Base-by-base conservation (phyloP, 2,113 vertebrate species). In the Galemys pyrenaicus region DNA sequence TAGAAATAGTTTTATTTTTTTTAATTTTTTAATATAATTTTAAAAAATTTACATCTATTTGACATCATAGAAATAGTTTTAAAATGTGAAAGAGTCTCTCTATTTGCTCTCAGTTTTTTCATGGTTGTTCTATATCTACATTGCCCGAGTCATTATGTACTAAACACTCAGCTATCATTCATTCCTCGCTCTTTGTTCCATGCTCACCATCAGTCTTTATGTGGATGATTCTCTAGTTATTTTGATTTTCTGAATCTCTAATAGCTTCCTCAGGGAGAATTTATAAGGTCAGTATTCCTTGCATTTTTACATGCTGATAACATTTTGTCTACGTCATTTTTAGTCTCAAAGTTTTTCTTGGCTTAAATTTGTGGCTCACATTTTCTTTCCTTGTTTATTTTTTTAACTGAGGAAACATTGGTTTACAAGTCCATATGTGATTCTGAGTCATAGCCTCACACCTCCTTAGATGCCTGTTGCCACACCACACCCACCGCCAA, bases 241-340 rank as follows among this genome's bases (percentile, higher is more conserved):
- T 91, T 70, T 91, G 24, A 19, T 87, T 73, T 67, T 91, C 92
- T 46, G 26, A 93, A 82, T 68, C 71, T 80, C 80, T 85, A 73
- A 83, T 49, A 78, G 65, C 49, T 80, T 91, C 46, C 39, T 65
- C 58, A 77, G 19, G 35, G 86, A 85, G 67, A 15, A 60, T n/a
- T 80, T 60, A 77, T 5, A 32, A 71, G 16, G 35, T 81, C 41
- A 92, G 75, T 35, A 65, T 79, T 65, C 16, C 54, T 95, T 78
- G 80, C 32, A 24, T 86, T 78, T 30, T 78, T 46, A 24, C 54
- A 54, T 89, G 15, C n/a, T 77, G 46, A 62, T 30, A 82, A 73
- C 64, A 82, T 46, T 78, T 56, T 87, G 54, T 86, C 22, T 32
- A 70, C 44, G 10, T 82, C 68, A 24, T 28, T 82, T 73, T 30